Evolutionary conservation across 2,113 vertebrate species (phyloP), one percentile per base, ranked within the genome.

Genomic region (Pyxicephalus adspersus): DNA sequence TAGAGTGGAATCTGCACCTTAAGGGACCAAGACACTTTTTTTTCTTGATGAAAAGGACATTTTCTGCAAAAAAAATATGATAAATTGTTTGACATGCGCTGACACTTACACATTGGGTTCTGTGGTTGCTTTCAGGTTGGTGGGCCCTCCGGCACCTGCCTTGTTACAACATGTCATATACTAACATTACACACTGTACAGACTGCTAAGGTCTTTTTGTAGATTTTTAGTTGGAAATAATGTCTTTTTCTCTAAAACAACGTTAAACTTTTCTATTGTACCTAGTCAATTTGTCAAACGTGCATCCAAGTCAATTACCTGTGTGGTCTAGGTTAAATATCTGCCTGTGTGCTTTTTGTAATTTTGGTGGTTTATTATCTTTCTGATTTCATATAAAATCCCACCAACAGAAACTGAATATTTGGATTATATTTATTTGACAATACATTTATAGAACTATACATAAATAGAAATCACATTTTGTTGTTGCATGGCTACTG

Each of bases 61-160:
- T 65, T 45, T 74, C 70, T 54, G 20, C 57, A 64, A 22, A 8
- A 57, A 25, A 73, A 57, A 74, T 38, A 64, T 81, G 51, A 65
- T 73, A 29, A 16, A 25, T 25, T 34, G n/a, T 38, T 29, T 50
- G 57, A 28, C 18, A 18, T 60, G 57, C 29, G 18, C 22, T 19
- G 79, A 34, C 61, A n/a, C 31, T 81, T 45, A 34, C 13, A 54
- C 71, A 22, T 15, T 22, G 18, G 66, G 45, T 11, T 64, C 18
- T 22, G 2, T 70, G 58, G 70, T 72, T 81, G 26, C 57, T 64
- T 55, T 74, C 20, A 81, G 68, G 70, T 64, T 64, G 19, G 22
- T 54, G 4, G 9, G 60, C 70, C 11, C 2, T n/a, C 18, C 1
- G 8, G 71, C 38, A 6, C 67, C 28, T 8, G 0, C 26, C 60